These are phyloP conservation scores for Trichoplusia ni DNA, from an alignment of 1,140 invertebrate species.

Conservation along the genomic window DNA sequence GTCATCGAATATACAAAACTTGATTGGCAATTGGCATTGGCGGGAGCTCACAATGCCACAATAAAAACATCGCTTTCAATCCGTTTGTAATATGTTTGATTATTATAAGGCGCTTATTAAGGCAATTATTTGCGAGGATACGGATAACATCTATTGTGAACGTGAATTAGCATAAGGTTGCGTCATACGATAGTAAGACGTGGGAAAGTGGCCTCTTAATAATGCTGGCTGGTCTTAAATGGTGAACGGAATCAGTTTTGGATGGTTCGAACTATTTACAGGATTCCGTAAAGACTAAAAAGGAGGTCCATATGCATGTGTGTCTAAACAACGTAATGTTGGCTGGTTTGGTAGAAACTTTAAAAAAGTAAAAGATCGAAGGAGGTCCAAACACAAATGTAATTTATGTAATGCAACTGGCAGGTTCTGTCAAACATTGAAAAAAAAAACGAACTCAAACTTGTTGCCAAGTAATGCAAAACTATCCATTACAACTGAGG, in stretches of 20 bases:
- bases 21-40: constrained; percentile 61
- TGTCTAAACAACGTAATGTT: no score
- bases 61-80: constrained; percentile 65
- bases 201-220: constrained; percentile 53
- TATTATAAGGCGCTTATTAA: constrained; percentile 71
- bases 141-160: constrained; percentile 57
- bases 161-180: constrained; percentile 61
- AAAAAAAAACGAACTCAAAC: no score
- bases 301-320: no score
- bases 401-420: no score
- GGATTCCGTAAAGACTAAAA: not conserved
- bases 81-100: constrained; percentile 73
- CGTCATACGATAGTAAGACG: constrained; percentile 51
- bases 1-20: constrained; percentile 52
- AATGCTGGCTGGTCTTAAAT: not conserved
- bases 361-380: no score
- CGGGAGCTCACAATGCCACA: constrained; percentile 45
- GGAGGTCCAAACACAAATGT: no score
- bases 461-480: no score
- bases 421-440: no score
- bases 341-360: no score
- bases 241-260: constrained; percentile 30
- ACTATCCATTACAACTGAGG: no score
- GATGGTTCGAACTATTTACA: not conserved
- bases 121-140: constrained; percentile 73